These are phyloP conservation scores for Otis tarda DNA, from an alignment of 2,113 vertebrate species.

Conservation along the genomic window DNA sequence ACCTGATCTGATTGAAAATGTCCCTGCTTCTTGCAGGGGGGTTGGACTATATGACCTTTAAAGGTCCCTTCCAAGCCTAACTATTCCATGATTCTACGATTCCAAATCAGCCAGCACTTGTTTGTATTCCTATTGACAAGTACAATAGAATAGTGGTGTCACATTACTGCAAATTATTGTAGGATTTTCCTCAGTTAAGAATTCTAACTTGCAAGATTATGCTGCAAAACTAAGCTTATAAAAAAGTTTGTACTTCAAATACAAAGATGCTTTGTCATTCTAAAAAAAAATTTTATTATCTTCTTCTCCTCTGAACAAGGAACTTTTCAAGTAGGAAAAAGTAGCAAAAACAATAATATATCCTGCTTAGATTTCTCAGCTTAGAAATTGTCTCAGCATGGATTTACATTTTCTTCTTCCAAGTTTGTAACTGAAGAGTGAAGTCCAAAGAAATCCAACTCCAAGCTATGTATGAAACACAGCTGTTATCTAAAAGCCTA, in stretches of 20 bases:
- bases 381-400: background rate
- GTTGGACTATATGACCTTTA: no score
- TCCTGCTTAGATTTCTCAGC: background rate
- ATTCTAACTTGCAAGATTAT: background rate
- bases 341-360: background rate
- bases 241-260: background rate
- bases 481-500: background rate
- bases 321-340: background rate
- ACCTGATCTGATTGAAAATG: no score
- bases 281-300: background rate
- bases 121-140: background rate
- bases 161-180: background rate
- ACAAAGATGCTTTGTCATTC: background rate
- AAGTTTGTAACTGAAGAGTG: background rate
- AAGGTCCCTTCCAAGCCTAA: no score
- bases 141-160: background rate
- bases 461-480: background rate
- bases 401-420: background rate
- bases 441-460: background rate
- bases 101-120: background rate
- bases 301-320: background rate
- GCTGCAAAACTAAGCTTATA: background rate
- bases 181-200: background rate
- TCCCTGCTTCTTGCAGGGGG: no score
- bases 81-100: no score